Evolutionary conservation across 2,113 vertebrate genomes (phyloP), one percentile per base, ranked within the genome.

Genomic region (Macheiramphus alcinus): DNA sequence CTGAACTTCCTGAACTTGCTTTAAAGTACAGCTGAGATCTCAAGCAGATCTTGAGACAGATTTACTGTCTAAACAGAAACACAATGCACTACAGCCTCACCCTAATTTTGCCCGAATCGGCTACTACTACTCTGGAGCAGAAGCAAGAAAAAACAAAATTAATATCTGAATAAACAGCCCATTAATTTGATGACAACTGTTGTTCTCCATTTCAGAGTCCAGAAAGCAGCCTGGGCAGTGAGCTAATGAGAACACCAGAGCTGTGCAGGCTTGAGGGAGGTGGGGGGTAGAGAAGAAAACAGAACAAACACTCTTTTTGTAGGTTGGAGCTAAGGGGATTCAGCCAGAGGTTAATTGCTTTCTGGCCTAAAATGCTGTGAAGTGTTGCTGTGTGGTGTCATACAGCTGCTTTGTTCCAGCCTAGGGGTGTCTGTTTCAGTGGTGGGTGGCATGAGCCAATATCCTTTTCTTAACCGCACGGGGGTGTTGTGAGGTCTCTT

Each of bases 311-410:
- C 78, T 95, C 78, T 86, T 94, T 95, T 90, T 96, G 96, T 96
- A 91, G 91, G 93, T 94, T 48, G 88, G 45, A 92, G 88, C 91
- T 89, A 92, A 93, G 87, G 88, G 91, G 95, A 97, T 97, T 98
- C 96, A 97, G 95, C 97, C 97, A 98, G 97, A 97, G 96, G 97
- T 97, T 97, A 97, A 97, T 97, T 97, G 90, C 93, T 95, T 82
- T 96, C 90, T 95, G 95, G 95, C 86, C 95, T 95, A 95, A 97
- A 94, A 86, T 96, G 92, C 95, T 94, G 94, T 88, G 91, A 95
- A 97, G 93, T 93, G 86, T 97, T 96, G 73, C 87, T 96, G 53
- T 32, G 11, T 96, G 94, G 84, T 96, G 91, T 95, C 90, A 97
- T 93, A 97, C 97, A 98, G 97, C 97, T 97, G 96, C 95, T 97